Base-by-base conservation (phyloP, 2,797 vertebrate species). In the Pampus argenteus region DNA sequence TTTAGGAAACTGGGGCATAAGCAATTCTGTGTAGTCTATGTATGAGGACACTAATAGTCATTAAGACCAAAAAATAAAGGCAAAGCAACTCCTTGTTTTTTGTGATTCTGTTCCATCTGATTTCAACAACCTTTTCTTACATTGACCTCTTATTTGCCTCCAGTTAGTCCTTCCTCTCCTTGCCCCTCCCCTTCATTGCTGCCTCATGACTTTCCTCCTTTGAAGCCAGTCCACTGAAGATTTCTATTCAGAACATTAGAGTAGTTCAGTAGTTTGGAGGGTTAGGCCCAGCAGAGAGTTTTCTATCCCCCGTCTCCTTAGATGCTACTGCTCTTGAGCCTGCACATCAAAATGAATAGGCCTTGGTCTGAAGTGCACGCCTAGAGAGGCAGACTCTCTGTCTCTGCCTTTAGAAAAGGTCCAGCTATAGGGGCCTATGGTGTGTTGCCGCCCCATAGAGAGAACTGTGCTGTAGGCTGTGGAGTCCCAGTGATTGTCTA, bases 1-100 rank as follows among this genome's bases (percentile, higher is more conserved):
- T 86, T 90, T 66, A 74, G 75, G 86, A 90, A 91, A 92, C 85
- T 89, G 82, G 88, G 86, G 84, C 89, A 56, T 85, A 82, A 88
- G 83, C 83, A 84, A 85, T 86, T 82, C 72, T 55, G 45, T n/a
- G 50, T 57, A 23, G 70, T 58, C 76, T 69, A 29, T 48, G 26
- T 68, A 66, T 63, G 66, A 71, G 60, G 57, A 78, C 11, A 47
- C 34, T 78, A 82, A 82, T 79, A 68, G 80, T 48, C 47, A 52
- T 63, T 58, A 34, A 59, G 63, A 61, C 9, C 14, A 48, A 71
- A 72, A 70, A 79, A 70, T 48, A 71, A 65, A 66, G 34, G 57
- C 52, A 70, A 18, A 67, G 42, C 18, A 52, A 34, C 31, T 61
- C 23, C 18, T 59, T 66, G 45, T 71, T 74, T 57, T 44, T 36